Base-by-base conservation (phyloP, 2,888 invertebrate species). In the Ichneumoninae sp. region DNA sequence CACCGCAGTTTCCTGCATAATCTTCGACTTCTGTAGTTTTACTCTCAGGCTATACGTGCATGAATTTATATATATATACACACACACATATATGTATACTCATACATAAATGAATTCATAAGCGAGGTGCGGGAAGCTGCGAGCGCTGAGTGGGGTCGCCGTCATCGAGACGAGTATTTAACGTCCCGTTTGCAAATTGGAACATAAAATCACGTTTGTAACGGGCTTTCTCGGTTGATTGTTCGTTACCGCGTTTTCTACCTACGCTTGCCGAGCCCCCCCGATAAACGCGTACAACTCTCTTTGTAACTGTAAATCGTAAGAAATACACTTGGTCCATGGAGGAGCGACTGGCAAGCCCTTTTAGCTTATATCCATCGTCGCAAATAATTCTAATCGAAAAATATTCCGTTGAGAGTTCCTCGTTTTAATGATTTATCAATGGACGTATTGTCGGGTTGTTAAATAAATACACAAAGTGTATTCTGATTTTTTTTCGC, bases 121-220 rank as follows among this genome's bases (percentile, higher is more conserved):
- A 7, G 16, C 1, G 50, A 60, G 50, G 47, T 19, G 30, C 40
- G 68, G 52, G 78, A 69, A 57, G 71, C 60, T 22, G 47, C 60
- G 70, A 74, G 52, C 78, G 66, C 66, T 77, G 83, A 87, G 86
- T 85, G 86, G 72, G 86, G 85, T 86, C 86, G 86, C 87, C 78
- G 87, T 84, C 86, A 81, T 86, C 87, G 82, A 79, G 78, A 78
- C 83, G 84, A 83, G 86, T 83, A 87, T 88, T 89, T 88, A 90
- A 89, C 89, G 89, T 89, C 86, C 86, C 87, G 88, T 92, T 93
- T 92, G 93, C 92, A 92, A 92, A 93, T 92, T 93, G 92, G 92
- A 92, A 92, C 92, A 92, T 93, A 92, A 93, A 92, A 92, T 92
- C 92, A 90, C 87, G 89, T 90, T 90, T 90, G 90, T 91, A 91